phyloP scores from a whole-genome alignment of 1,140 invertebrate genomes.

The Caenorhabditis remanei region DNA sequence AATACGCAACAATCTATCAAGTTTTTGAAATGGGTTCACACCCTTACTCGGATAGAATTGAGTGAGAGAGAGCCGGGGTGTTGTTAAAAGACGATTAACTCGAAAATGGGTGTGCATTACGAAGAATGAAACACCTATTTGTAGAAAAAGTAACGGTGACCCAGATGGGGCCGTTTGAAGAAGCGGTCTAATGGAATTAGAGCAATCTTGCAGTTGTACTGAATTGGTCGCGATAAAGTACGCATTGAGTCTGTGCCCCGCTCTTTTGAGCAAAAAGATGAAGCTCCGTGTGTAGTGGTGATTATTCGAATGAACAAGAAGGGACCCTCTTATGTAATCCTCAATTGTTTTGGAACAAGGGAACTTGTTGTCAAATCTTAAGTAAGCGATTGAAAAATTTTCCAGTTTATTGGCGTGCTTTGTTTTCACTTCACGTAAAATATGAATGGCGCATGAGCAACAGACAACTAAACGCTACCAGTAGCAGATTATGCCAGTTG shows the following conservation, averaged over 20 bases:
- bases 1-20: constrained; percentile 44
- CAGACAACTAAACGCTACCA: constrained; percentile 20
- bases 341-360: constrained; percentile 44
- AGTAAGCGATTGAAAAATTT: background rate
- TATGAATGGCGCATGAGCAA: background rate
- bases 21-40: constrained; percentile 23
- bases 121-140: constrained; percentile 1
- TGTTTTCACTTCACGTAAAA: background rate
- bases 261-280: constrained; percentile 20
- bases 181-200: constrained; percentile 46
- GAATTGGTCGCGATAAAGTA: constrained; percentile 46
- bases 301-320: constrained; percentile 13
- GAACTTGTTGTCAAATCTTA: background rate
- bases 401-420: constrained; percentile 15
- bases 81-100: constrained; percentile 10
- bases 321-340: constrained; percentile 34
- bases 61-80: background rate
- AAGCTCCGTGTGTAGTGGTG: constrained; percentile 37
- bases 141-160: constrained; percentile 38
- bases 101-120: background rate
- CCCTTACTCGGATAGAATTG: background rate
- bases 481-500: constrained; percentile 51
- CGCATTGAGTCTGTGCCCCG: background rate
- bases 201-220: constrained; percentile 38
- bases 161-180: constrained; percentile 33